phyloP scores from a whole-genome alignment of 2,888 invertebrate species.

The Ischnus inquisitorius region DNA sequence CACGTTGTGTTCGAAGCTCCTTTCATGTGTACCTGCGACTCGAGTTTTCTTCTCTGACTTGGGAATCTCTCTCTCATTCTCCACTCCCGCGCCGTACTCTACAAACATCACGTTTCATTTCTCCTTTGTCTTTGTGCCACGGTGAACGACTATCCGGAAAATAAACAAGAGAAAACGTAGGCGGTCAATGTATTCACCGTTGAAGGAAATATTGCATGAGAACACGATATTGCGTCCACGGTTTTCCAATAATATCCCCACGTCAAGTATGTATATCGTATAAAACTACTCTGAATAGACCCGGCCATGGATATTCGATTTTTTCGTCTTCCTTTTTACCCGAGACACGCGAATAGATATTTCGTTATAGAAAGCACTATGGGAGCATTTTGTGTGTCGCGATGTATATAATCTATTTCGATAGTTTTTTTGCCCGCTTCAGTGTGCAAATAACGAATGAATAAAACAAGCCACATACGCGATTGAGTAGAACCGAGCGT shows the following conservation, averaged over 20 bases:
- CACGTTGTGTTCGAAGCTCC: slow-evolving; percentile 14
- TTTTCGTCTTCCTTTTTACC: neutral
- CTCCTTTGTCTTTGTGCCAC: slow-evolving; percentile 15
- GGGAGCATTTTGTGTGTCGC: neutral
- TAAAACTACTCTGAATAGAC: slow-evolving; percentile 7
- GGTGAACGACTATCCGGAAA: slow-evolving; percentile 20
- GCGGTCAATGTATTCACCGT: slow-evolving; percentile 19
- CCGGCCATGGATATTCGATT: neutral
- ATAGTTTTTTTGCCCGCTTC: neutral
- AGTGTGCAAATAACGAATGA: too few relatives aligned
- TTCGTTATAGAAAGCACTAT: neutral
- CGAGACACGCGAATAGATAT: neutral
- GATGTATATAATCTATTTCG: neutral
- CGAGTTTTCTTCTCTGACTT: neutral
- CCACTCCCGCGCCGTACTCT: neutral
- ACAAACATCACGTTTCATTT: slow-evolving; percentile 21
- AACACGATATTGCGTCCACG: slow-evolving; percentile 25
- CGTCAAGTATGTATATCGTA: neutral
- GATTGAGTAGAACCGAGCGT: too few relatives aligned
- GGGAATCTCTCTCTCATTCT: neutral
- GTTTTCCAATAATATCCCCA: slow-evolving; percentile 42
- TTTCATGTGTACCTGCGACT: neutral
- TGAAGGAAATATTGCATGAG: slow-evolving; percentile 21
- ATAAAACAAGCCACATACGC: too few relatives aligned
- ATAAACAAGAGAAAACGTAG: slow-evolving; percentile 5